Conservation (phyloP, 2,113 vertebrate genomes). For the Salminus brasiliensis region DNA sequence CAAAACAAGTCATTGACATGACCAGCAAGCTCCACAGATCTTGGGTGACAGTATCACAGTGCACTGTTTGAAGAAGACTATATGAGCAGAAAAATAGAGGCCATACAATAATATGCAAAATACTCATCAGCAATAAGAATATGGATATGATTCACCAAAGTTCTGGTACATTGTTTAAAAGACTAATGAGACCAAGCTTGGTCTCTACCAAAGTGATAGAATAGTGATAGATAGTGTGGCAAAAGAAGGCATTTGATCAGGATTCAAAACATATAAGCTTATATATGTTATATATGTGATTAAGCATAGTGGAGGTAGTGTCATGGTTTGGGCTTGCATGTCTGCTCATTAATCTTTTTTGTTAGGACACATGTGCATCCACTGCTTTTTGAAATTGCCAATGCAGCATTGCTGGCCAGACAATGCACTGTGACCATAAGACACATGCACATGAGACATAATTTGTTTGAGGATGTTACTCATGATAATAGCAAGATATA, state of each 20-base stretch:
- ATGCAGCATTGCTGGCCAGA: no score
- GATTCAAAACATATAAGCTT: neutral
- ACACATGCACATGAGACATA: no score
- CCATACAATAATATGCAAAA: neutral
- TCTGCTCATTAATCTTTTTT: no score
- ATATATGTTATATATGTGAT: neutral
- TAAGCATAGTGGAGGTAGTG: no score
- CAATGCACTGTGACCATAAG: no score
- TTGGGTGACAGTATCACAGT: conserved; percentile 9
- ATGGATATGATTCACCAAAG: neutral
- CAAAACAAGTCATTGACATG: neutral
- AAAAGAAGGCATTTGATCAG: neutral
- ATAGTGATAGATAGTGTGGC: neutral
- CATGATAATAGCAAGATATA: no score
- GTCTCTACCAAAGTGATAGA: neutral
- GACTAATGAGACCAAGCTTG: neutral
- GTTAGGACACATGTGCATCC: no score
- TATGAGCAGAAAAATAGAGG: neutral
- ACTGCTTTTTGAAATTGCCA: no score
- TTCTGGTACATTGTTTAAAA: neutral
- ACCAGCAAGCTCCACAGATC: neutral
- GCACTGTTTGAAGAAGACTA: conserved; percentile 5
- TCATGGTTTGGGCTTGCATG: no score
- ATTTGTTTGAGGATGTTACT: no score
- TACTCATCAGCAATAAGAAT: neutral